phyloP scores from a whole-genome alignment of 2,888 invertebrate species.

The Synergus itoensis region DNA sequence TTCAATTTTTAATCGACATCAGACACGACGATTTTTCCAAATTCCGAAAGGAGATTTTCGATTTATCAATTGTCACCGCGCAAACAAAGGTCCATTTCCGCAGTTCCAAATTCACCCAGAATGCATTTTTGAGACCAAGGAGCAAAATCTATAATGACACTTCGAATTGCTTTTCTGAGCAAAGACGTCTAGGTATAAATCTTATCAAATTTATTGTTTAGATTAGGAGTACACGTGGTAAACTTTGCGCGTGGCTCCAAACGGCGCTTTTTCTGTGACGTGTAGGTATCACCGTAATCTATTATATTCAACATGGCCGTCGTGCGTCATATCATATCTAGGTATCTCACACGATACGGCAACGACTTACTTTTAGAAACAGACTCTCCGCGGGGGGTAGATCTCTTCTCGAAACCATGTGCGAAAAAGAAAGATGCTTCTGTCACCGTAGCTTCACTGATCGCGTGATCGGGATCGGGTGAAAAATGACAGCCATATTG shows the following conservation, averaged over 20 bases:
- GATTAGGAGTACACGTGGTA: conserved; percentile 44
- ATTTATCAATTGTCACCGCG: conserved; percentile 26
- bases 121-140: conserved; percentile 49
- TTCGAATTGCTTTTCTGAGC: background rate
- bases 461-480: conserved; percentile 16
- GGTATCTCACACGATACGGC: conserved; percentile 38
- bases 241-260: conserved; percentile 36
- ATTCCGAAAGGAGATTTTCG: conserved; percentile 38
- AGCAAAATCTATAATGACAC: conserved; percentile 49
- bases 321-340: conserved; percentile 26
- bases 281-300: conserved; percentile 39
- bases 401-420: conserved; percentile 38
- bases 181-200: background rate
- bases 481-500: conserved; percentile 52
- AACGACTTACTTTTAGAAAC: conserved; percentile 39
- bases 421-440: conserved; percentile 26
- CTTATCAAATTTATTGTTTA: conserved; percentile 10
- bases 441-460: conserved; percentile 48
- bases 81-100: conserved; percentile 46
- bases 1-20: background rate
- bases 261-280: conserved; percentile 39
- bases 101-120: conserved; percentile 52
- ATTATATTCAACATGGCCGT: conserved; percentile 29
- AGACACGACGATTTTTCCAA: conserved; percentile 10
- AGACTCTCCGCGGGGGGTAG: conserved; percentile 33